Conservation (phyloP, 2,888 invertebrate genomes). For the Agrenia bidenticulata region DNA sequence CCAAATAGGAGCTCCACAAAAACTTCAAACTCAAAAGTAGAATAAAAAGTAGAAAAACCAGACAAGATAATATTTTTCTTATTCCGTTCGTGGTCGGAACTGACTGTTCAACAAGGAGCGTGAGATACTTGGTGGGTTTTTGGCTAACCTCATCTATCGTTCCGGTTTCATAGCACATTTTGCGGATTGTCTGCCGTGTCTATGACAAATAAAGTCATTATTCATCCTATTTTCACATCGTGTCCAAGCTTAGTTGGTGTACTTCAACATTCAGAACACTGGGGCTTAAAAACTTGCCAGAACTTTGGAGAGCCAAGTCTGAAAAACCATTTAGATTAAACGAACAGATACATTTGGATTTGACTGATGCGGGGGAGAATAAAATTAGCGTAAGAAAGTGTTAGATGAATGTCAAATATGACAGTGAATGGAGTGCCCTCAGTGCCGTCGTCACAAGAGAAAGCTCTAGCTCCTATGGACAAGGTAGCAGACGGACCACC, state of each 20-base stretch:
- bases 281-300: too few relatives aligned
- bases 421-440: slow-evolving; percentile 51
- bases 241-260: too few relatives aligned
- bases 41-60: too few relatives aligned
- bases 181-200: background rate
- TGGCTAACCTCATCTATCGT: slow-evolving; percentile 7
- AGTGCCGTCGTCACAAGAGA: slow-evolving; percentile 51
- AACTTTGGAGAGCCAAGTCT: background rate
- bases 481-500: slow-evolving; percentile 45
- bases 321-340: slow-evolving; percentile 1
- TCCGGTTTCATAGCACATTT: slow-evolving; percentile 4
- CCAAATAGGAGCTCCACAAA: too few relatives aligned
- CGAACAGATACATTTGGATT: background rate
- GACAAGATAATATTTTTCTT: too few relatives aligned
- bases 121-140: slow-evolving; percentile 1
- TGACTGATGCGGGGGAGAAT: background rate
- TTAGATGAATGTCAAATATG: slow-evolving; percentile 52
- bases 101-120: background rate
- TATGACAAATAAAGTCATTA: slow-evolving; percentile 3
- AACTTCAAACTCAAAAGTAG: too few relatives aligned
- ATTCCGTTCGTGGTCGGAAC: background rate
- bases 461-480: slow-evolving; percentile 50
- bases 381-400: background rate
- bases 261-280: too few relatives aligned
- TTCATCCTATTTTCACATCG: background rate